Base-by-base conservation (phyloP, 1,140 invertebrate species). In the Samia ricini region DNA sequence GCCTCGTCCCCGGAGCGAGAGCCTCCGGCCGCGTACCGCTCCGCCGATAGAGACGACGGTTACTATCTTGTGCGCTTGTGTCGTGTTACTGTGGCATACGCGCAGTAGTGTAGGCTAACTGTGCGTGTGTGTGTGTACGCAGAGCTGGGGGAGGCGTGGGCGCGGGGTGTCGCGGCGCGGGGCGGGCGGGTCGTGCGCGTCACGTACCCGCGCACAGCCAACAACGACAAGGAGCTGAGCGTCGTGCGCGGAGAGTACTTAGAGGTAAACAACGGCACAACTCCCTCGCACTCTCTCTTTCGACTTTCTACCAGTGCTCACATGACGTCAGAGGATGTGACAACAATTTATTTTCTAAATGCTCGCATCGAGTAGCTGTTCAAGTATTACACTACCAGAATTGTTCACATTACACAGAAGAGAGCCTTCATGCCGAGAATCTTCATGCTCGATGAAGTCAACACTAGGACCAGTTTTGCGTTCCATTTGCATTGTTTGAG, bases 191-290 rank as follows among this genome's bases (percentile, higher is more conserved):
- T 98, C 59, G 97, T 98, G 33, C 95, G 97, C 86, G 98, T 99
- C 21, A 98, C 97, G 33, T 98, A 98, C 91, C 98, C 98, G 0
- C 92, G 98, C 66, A 98, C 97, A 4, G 97, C 97, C n/a, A 98
- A 99, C 91, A 99, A 99, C 87, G 95, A 98, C 83, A 99, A 99
- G 88, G 99, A 99, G 86, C 92, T 99, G 57, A 98, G 97, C 19
- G 98, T 99, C 0, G 94, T 96, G 33, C 94, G 98, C 68, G 98
- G 98, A 68, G 98, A 99, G 91, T 98, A 96, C 84, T 91, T 99
- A 19, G 97, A 99, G 94, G 97, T 98, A 83, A 77, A 56, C 48
- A 22, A n/a, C n/a, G n/a, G n/a, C n/a, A n/a, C n/a, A n/a, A n/a
- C n/a, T n/a, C n/a, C n/a, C n/a, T n/a, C n/a, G n/a, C n/a, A n/a